phyloP scores from a whole-genome alignment of 1,140 invertebrate genomes.

The Papilio polyxenes region DNA sequence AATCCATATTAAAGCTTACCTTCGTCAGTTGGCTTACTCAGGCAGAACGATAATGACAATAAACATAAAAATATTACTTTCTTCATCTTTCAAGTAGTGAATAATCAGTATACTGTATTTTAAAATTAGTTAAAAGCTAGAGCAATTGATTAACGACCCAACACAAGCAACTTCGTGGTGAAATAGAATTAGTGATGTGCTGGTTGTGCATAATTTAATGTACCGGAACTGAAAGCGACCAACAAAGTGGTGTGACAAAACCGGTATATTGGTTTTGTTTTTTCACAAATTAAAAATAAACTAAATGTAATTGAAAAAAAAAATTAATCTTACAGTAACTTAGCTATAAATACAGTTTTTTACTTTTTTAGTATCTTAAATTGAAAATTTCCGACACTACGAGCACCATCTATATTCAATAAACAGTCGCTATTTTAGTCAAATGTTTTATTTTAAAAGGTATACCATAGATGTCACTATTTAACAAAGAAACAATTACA shows the following conservation, averaged over 20 bases:
- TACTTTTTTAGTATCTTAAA: no score
- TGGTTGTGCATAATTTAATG: neutral
- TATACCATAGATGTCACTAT: neutral
- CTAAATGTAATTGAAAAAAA: neutral
- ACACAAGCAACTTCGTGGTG: constrained; percentile 34
- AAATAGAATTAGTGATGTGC: constrained; percentile 35
- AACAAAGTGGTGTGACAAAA: neutral
- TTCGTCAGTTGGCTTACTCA: constrained; percentile 52
- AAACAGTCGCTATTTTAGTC: neutral
- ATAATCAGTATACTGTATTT: constrained; percentile 31
- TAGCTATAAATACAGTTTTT: no score
- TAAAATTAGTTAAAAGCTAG: constrained; percentile 35
- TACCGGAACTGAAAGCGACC: neutral
- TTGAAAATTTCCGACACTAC: no score
- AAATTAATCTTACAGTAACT: neutral
- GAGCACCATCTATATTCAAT: neutral
- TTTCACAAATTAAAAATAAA: neutral
- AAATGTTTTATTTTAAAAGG: neutral
- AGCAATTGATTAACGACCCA: constrained; percentile 30
- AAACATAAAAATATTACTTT: constrained; percentile 69
- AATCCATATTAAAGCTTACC: constrained; percentile 52
- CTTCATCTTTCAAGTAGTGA: constrained; percentile 60
- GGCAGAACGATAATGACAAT: constrained; percentile 61
- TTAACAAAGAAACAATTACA: neutral
- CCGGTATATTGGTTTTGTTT: neutral